A percentile compares a stretch with the other conserved stretches of the same genome.
phyloP scores from a whole-genome alignment of 2,888 invertebrate species.

The Tinea semifulvella region DNA sequence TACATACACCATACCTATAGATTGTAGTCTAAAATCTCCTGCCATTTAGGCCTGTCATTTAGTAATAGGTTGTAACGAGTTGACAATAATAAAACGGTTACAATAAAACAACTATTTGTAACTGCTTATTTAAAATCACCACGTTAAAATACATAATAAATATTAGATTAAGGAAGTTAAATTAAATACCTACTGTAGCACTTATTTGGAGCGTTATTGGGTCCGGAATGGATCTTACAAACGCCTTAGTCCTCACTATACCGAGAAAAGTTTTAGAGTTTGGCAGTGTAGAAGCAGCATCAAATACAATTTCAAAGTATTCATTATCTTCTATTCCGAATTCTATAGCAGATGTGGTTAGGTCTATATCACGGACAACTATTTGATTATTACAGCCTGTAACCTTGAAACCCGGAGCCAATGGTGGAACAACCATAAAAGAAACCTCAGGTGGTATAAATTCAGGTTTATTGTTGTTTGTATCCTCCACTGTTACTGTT shows the following conservation, averaged over 20 bases:
- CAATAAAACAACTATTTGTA: no score
- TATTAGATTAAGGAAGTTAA: no score
- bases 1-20: no score
- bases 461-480: conserved; percentile 55
- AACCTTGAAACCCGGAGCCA: conserved; percentile 47
- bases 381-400: conserved; percentile 49
- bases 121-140: no score
- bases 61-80: not conserved
- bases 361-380: conserved; percentile 57
- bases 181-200: conserved; percentile 43
- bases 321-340: conserved; percentile 42
- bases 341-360: conserved; percentile 49
- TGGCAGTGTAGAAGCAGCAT: conserved; percentile 22
- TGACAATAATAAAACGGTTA: not conserved
- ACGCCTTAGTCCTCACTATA: conserved; percentile 34
- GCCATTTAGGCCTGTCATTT: no score
- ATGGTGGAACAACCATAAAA: conserved; percentile 53
- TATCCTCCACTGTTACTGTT: conserved; percentile 42
- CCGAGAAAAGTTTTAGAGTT: conserved; percentile 43
- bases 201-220: conserved; percentile 36
- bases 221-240: conserved; percentile 42
- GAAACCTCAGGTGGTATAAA: conserved; percentile 38
- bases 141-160: no score
- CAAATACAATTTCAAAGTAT: conserved; percentile 38
- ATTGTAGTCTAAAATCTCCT: no score